phyloP scores from a whole-genome alignment of 2,113 vertebrate species.

The Erythrolamprus reginae region DNA sequence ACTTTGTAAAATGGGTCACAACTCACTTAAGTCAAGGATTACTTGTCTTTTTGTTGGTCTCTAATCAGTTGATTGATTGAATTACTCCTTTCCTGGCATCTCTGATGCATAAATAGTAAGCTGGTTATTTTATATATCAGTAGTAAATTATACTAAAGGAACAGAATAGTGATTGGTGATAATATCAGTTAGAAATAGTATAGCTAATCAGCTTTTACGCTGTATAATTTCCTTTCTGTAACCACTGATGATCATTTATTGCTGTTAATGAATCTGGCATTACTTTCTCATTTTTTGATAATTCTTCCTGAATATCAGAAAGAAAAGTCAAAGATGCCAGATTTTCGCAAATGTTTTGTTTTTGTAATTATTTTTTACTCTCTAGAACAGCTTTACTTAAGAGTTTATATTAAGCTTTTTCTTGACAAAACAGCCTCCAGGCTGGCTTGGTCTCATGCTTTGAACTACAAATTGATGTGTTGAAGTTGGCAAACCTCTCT shows the following conservation, averaged over 20 bases:
- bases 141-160: background rate
- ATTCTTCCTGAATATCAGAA: background rate
- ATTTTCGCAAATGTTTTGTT: background rate
- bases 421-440: background rate
- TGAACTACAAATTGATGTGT: background rate
- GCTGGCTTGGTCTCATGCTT: background rate
- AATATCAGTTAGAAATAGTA: background rate
- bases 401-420: background rate
- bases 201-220: background rate
- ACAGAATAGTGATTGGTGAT: background rate
- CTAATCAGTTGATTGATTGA: background rate
- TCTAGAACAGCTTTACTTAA: background rate
- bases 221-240: background rate
- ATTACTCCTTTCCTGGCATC: background rate
- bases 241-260: background rate
- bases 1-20: background rate
- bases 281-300: background rate
- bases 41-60: background rate
- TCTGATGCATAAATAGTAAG: background rate
- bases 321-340: no score
- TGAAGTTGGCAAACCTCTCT: background rate
- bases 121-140: background rate
- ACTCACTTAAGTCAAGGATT: background rate
- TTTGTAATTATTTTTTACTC: background rate
- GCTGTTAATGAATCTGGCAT: background rate